A percentile compares a stretch with the other conserved stretches of the same genome.
These are phyloP conservation scores for Hydractinia echinata DNA, from an alignment of 30 jellyfish, hydroid and myxozoan genomes.

Conservation along the genomic window DNA sequence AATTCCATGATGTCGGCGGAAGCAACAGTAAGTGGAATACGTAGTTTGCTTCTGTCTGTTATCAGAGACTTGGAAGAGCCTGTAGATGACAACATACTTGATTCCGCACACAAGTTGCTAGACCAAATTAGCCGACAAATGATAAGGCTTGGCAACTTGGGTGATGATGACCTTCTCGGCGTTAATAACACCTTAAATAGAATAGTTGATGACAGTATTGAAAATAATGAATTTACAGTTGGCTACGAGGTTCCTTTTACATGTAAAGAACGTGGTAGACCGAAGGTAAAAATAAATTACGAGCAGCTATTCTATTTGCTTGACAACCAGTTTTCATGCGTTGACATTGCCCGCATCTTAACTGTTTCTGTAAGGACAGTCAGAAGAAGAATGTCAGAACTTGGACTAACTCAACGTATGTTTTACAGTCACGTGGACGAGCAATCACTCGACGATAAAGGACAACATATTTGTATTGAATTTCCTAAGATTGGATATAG, in stretches of 20 bases:
- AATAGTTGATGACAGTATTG: neutral
- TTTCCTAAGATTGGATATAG: constrained; percentile 56
- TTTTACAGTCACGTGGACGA: neutral
- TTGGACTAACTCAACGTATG: constrained; percentile 6
- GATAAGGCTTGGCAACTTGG: neutral
- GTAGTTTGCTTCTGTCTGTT: no score
- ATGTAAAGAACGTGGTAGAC: neutral
- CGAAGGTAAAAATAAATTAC: neutral
- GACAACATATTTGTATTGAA: neutral
- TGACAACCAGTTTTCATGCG: neutral
- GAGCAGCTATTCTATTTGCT: neutral
- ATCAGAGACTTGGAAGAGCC: no score
- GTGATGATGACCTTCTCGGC: neutral
- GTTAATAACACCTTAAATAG: neutral
- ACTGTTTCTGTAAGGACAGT: constrained; percentile 10
- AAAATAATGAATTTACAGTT: neutral
- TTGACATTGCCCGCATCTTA: neutral
- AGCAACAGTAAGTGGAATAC: no score
- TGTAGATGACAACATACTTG: neutral
- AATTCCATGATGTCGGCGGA: no score
- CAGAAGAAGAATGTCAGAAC: constrained; percentile 21
- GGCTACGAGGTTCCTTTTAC: neutral
- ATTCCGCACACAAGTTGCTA: neutral
- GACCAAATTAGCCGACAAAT: constrained; percentile 14
- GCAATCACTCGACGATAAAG: constrained; percentile 4